Evolutionary conservation across 2,888 invertebrate species (phyloP), one percentile per base, ranked within the genome.

Genomic region (Congeria kusceri): DNA sequence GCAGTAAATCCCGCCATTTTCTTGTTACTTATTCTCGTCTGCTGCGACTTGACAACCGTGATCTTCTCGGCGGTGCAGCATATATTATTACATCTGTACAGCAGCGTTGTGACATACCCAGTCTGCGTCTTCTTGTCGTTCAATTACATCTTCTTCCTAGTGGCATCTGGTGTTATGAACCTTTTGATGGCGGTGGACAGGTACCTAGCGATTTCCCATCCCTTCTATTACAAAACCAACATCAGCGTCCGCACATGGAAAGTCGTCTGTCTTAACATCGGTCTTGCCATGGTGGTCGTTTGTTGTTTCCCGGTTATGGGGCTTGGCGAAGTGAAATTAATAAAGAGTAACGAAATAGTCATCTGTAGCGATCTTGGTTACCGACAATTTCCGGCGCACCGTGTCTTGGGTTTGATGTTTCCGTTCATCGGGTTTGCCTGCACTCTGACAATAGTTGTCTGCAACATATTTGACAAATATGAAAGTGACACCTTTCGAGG

Each of bases 1-100:
- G 82, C 82, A 1, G 56, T 79, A 3, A 73, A 79, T 28, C 82
- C 82, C 0, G 82, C 82, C 1, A 76, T 83, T 18, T 44, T 83
- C 9, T 32, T 83, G 11, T 32, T 83, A 7, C 39, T 78, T 3
- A 75, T 64, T 3, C 65, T 83, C 11, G 76, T 76, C 53, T n/a
- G 25, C 5, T 29, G 70, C 5, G 79, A 83, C 28, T 59, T 83
- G 5, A 66, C 56, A 4, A 76, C 82, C 20, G 70, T 83, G 0
- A 47, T n/a, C 1, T 78, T 76, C 32, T 79, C 82, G 5, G 32
- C 47, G 9, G 58, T 65, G n/a, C 61, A 64, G 1, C 82, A 83
- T 27, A 49, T 61, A 11, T 57, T 67, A 2, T 20, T 69, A 18
- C 69, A 29, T 3, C 29, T 46, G 28, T 39, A 39, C 39, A 39